Conservation (phyloP, 2,888 invertebrate genomes). For the Synergus umbraculus region DNA sequence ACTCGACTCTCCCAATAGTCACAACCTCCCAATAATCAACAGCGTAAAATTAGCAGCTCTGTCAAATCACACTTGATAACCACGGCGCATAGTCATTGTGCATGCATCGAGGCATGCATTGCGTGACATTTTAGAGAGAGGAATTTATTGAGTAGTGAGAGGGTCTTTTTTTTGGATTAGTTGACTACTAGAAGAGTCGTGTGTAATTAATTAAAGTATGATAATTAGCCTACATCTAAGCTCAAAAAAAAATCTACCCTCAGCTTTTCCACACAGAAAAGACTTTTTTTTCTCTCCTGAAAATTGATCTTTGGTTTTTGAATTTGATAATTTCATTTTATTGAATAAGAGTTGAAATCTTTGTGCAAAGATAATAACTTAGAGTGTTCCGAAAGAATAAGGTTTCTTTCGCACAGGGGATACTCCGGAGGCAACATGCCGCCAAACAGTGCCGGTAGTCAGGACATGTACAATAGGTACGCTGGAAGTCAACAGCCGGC, state of each 20-base stretch:
- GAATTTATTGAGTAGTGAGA: too few relatives aligned
- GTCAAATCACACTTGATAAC: too few relatives aligned
- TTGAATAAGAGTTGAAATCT: background rate
- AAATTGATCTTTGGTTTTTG: background rate
- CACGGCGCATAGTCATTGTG: too few relatives aligned
- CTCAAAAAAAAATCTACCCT: background rate
- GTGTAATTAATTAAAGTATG: too few relatives aligned
- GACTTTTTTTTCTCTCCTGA: background rate
- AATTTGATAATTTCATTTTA: slow-evolving; percentile 3
- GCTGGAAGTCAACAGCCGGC: slow-evolving; percentile 72
- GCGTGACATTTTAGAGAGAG: too few relatives aligned
- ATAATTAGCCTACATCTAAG: background rate
- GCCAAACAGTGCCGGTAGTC: slow-evolving; percentile 71
- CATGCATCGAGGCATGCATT: too few relatives aligned
- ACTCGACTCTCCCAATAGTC: too few relatives aligned
- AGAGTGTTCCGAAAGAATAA: slow-evolving; percentile 35
- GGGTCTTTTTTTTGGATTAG: too few relatives aligned
- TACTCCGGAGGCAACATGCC: slow-evolving; percentile 75
- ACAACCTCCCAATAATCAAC: too few relatives aligned
- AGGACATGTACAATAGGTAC: slow-evolving; percentile 77
- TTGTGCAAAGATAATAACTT: slow-evolving; percentile 33
- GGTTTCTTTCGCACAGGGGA: slow-evolving; percentile 64
- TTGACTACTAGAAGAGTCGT: too few relatives aligned
- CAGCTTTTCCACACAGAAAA: background rate
- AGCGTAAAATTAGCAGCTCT: too few relatives aligned